Evolutionary conservation across 2,888 invertebrate genomes (phyloP).

Genomic region (Boloria euphrosyne): DNA sequence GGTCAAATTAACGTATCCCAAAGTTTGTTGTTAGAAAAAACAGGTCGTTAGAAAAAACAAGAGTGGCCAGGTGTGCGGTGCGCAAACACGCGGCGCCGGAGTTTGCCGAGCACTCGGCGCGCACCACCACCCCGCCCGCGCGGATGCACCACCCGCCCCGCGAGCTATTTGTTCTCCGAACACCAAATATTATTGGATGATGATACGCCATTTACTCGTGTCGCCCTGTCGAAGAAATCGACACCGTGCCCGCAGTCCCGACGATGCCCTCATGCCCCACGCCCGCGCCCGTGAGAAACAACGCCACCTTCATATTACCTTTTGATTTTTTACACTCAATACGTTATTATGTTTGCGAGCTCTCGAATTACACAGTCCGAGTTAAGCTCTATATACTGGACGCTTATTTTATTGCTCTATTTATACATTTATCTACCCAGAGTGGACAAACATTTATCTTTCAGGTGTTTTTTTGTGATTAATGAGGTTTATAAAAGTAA

Average conservation of each 20-base stretch:
- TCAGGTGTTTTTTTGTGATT: no score
- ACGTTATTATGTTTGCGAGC: constrained; percentile 18
- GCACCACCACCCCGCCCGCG: constrained; percentile 29
- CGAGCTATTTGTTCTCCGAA: constrained; percentile 38
- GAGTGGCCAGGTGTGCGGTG: constrained; percentile 53
- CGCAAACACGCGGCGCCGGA: constrained; percentile 48
- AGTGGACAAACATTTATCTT: neutral
- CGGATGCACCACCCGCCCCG: constrained; percentile 26
- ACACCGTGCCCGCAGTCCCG: constrained; percentile 38
- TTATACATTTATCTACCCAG: neutral
- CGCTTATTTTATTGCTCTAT: neutral
- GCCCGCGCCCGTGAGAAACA: constrained; percentile 36
- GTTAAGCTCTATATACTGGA: constrained; percentile 1
- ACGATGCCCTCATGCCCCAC: constrained; percentile 1
- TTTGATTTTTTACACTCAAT: constrained; percentile 23
- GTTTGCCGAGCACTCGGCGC: constrained; percentile 51
- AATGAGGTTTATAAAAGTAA: no score
- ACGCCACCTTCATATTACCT: constrained; percentile 22
- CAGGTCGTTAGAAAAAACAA: constrained; percentile 62
- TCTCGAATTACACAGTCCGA: constrained; percentile 16
- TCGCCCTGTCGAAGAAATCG: constrained; percentile 50
- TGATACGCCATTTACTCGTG: constrained; percentile 66
- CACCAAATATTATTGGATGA: constrained; percentile 68
- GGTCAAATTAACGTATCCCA: constrained; percentile 62
- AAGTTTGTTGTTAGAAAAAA: constrained; percentile 58